Percentiles rank a stretch among this genome's conserved stretches.
Conservation (phyloP, 2,888 invertebrate genomes). For the Andrena camellia region DNA sequence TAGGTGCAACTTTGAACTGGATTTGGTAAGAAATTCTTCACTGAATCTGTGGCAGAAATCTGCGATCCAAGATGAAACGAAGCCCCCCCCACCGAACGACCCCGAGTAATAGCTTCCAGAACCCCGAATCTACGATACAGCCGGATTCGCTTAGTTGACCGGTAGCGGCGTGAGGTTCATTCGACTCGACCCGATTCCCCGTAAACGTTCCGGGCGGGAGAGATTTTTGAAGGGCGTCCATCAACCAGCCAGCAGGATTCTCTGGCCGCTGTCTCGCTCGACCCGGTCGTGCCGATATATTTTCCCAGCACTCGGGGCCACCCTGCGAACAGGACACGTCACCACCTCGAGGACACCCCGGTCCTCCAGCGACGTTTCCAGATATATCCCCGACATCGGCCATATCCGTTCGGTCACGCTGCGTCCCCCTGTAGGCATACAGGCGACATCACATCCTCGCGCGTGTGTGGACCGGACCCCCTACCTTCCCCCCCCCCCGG, state of each 20-base stretch:
- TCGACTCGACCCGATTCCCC: neutral
- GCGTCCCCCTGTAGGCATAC: constrained; percentile 45
- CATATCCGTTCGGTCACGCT: constrained; percentile 61
- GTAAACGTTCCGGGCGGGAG: neutral
- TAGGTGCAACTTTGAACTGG: too few species aligned
- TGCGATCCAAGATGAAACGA: too few species aligned
- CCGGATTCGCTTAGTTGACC: neutral
- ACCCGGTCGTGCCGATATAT: constrained; percentile 61
- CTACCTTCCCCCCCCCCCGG: too few species aligned
- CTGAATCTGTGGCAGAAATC: too few species aligned
- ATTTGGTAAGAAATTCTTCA: too few species aligned
- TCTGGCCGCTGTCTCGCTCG: constrained; percentile 31
- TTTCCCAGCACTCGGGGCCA: constrained; percentile 67
- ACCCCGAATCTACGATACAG: too few species aligned
- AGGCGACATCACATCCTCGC: neutral
- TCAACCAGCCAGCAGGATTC: constrained; percentile 45
- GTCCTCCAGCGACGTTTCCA: constrained; percentile 50
- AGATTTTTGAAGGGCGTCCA: constrained; percentile 39
- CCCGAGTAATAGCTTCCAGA: too few species aligned
- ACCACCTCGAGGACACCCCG: constrained; percentile 57
- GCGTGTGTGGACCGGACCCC: too few species aligned
- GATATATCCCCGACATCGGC: constrained; percentile 61
- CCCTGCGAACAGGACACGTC: constrained; percentile 61
- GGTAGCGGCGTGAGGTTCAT: neutral
- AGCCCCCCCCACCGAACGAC: too few species aligned